Base-by-base conservation (phyloP, 2,113 vertebrate genomes). In the Arenaria interpres region DNA sequence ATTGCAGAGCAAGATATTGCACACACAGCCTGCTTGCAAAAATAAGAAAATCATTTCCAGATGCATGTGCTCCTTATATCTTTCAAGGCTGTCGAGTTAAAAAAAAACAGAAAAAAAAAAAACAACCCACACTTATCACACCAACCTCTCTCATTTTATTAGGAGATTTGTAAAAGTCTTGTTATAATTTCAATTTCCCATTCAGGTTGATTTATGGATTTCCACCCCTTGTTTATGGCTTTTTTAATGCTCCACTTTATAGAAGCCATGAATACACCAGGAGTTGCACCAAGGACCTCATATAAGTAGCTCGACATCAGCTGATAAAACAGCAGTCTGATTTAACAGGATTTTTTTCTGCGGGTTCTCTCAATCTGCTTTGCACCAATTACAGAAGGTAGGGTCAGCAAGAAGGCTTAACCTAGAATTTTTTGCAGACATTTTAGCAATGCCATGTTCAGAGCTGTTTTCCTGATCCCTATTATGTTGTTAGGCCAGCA, bases 401-500 rank as follows among this genome's bases (percentile, higher is more conserved):
- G 23, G 69, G 92, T 96, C 83, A 93, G 95, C 92, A 96, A 81
- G 17, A 92, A 94, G 83, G 66, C 59, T 97, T 88, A 90, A 86
- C 60, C 86, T 90, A 85, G 81, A 96, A 37, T 57, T 88, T 96
- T 88, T 96, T 91, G 83, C 89, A 93, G 71, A 82, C 74, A 84
- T 96, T 97, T 96, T 95, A 97, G 69, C 91, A 93, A 74, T 59
- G 48, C 60, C 85, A 35, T 80, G 43, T 90, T 96, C 85, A 85
- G 94, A 91, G 85, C 80, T 66, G 78, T 96, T 98, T 97, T 97
- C 80, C 85, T 97, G 94, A 97, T 97, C 89, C 87, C 64, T 92
- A 93, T 97, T 98, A 97, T 96, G 93, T 92, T 96, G 93, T 97
- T 97, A 98, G 95, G 90, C 89, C 93, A 97, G 91, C 88, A 97